Evolutionary conservation across 2,888 invertebrate genomes (phyloP).

Genomic region (Tachystola acroxantha): DNA sequence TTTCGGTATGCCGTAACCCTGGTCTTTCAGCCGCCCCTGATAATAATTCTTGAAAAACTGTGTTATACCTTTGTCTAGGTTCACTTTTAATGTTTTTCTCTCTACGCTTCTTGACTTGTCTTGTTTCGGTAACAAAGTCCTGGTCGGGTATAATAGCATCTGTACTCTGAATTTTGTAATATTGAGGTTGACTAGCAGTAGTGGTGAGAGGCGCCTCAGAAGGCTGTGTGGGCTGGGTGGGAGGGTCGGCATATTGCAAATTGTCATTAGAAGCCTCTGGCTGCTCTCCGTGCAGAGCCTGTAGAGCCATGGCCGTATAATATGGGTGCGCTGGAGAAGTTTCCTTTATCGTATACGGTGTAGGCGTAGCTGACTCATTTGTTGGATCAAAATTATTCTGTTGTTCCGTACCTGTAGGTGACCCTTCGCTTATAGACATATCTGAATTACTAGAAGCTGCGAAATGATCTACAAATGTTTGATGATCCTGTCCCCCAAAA

Average conservation of each 20-base stretch:
- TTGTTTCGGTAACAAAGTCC: constrained; percentile 6
- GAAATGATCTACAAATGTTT: constrained; percentile 55
- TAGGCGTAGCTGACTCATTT: constrained; percentile 34
- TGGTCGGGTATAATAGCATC: constrained; percentile 7
- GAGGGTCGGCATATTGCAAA: constrained; percentile 55
- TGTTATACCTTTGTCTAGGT: constrained; percentile 6
- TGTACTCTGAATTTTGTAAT: constrained; percentile 8
- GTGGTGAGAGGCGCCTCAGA: constrained; percentile 29
- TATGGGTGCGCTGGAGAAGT: constrained; percentile 54
- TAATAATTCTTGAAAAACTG: constrained; percentile 13
- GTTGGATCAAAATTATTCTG: constrained; percentile 37
- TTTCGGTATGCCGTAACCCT: constrained; percentile 10
- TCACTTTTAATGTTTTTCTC: constrained; percentile 7
- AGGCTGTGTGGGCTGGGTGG: constrained; percentile 34
- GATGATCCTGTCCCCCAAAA: constrained; percentile 58
- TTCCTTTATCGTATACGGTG: constrained; percentile 49
- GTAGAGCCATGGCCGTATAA: constrained; percentile 54
- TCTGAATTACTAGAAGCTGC: constrained; percentile 35
- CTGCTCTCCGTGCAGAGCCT: constrained; percentile 49
- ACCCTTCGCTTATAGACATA: constrained; percentile 29
- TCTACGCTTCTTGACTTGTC: constrained; percentile 7
- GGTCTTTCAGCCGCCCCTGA: constrained; percentile 1
- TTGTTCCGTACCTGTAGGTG: constrained; percentile 41
- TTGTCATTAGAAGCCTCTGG: constrained; percentile 62
- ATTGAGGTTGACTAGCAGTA: constrained; percentile 20